Percentiles rank a stretch among this genome's conserved stretches.
Conservation (phyloP, 2,888 invertebrate genomes). For the Stenchaetothrips biformis region DNA sequence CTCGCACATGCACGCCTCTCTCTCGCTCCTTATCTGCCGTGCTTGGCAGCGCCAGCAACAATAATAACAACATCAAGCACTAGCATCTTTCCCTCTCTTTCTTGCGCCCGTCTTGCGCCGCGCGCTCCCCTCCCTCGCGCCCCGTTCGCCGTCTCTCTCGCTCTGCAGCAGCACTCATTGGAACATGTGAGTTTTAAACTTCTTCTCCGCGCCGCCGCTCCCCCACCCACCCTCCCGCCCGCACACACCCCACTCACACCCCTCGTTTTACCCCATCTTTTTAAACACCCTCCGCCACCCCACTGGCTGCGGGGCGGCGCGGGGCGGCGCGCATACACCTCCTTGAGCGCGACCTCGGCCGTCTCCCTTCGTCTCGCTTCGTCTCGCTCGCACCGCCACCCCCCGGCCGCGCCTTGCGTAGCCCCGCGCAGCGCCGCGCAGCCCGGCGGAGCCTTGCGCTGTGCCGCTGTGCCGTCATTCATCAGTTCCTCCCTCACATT, state of each 20-base stretch:
- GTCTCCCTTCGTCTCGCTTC: background rate
- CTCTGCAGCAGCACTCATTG: background rate
- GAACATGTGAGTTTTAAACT: slow-evolving; percentile 11
- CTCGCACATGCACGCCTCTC: background rate
- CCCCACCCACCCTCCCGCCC: background rate
- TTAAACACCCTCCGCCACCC: slow-evolving; percentile 9
- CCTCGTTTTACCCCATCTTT: slow-evolving; percentile 1
- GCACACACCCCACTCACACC: background rate
- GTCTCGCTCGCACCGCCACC: background rate
- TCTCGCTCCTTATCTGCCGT: background rate
- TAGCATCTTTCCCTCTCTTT: background rate
- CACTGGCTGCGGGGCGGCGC: background rate
- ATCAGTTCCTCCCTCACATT: slow-evolving; percentile 22
- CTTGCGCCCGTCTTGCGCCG: background rate
- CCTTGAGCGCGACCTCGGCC: slow-evolving; percentile 14
- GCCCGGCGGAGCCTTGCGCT: background rate
- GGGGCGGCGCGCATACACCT: slow-evolving; percentile 8
- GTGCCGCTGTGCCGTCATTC: slow-evolving; percentile 2
- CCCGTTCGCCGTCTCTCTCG: background rate
- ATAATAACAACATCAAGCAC: slow-evolving; percentile 21
- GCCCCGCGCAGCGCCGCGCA: too few species aligned
- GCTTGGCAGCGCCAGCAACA: slow-evolving; percentile 15
- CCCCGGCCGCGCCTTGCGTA: too few species aligned
- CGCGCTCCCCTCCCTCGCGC: background rate
- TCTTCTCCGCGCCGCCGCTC: background rate